These are phyloP conservation scores for Drosophila sechellia DNA, from an alignment of 1,140 invertebrate species.

Conservation along the genomic window DNA sequence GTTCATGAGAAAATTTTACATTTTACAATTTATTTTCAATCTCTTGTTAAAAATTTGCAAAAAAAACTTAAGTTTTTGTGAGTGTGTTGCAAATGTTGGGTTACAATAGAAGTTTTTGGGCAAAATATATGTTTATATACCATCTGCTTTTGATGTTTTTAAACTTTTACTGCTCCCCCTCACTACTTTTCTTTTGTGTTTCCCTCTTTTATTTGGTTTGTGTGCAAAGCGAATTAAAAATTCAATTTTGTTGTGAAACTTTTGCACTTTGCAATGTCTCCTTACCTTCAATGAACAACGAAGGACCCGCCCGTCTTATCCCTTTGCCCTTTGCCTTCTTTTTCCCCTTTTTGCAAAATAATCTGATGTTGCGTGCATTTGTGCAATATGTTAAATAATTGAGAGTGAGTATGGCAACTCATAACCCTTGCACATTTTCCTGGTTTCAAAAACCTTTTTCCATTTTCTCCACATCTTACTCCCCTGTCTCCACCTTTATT, in stretches of 20 bases:
- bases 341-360: background rate
- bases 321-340: background rate
- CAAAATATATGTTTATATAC: background rate
- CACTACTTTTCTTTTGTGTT: constrained; percentile 1
- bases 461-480: background rate
- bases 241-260: constrained; percentile 66
- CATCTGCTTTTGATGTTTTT: constrained; percentile 5
- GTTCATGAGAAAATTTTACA: too few relatives aligned
- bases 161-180: constrained; percentile 2
- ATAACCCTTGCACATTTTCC: background rate
- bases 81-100: background rate
- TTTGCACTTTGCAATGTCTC: constrained; percentile 39
- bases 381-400: constrained; percentile 56
- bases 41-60: too few relatives aligned
- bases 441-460: background rate
- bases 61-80: background rate
- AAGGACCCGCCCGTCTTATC: constrained; percentile 1
- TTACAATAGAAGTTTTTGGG: background rate
- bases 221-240: constrained; percentile 63
- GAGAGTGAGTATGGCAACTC: constrained; percentile 15
- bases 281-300: background rate
- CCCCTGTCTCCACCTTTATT: background rate
- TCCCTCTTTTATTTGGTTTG: background rate
- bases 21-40: too few relatives aligned
- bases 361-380: constrained; percentile 48